These are phyloP conservation scores for Deroplatys truncata DNA, from an alignment of 2,888 invertebrate genomes.

Conservation along the genomic window DNA sequence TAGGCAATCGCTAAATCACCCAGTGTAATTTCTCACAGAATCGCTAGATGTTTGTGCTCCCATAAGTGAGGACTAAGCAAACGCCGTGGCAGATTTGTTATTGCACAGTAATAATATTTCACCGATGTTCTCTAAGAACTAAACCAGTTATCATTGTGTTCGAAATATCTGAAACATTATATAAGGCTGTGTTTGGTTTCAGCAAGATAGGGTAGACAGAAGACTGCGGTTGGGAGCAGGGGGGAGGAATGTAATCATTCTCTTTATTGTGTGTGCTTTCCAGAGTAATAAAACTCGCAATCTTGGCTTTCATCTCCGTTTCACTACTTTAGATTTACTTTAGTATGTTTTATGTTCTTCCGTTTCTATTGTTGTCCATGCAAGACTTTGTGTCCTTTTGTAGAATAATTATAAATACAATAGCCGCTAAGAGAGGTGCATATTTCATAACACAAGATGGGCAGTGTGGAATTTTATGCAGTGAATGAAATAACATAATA, in stretches of 20 bases:
- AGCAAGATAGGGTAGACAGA: background rate
- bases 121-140: too few species aligned
- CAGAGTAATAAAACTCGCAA: background rate
- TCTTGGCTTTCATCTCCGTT: background rate
- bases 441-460: background rate
- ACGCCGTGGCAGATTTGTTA: too few species aligned
- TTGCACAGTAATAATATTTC: too few species aligned
- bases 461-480: background rate
- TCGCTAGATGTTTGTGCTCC: too few species aligned
- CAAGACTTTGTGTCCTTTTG: background rate
- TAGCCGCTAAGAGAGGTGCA: background rate
- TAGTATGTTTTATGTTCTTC: background rate
- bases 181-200: too few species aligned
- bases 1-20: too few species aligned
- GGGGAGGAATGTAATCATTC: background rate
- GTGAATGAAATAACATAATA: background rate
- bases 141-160: too few species aligned
- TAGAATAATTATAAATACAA: background rate
- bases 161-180: too few species aligned
- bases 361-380: background rate
- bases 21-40: too few species aligned
- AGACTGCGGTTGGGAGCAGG: background rate
- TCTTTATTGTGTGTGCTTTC: background rate
- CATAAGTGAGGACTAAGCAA: too few species aligned
- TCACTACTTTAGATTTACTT: background rate